phyloP scores from a whole-genome alignment of 2,113 vertebrate genomes.

The Jacana jacana region DNA sequence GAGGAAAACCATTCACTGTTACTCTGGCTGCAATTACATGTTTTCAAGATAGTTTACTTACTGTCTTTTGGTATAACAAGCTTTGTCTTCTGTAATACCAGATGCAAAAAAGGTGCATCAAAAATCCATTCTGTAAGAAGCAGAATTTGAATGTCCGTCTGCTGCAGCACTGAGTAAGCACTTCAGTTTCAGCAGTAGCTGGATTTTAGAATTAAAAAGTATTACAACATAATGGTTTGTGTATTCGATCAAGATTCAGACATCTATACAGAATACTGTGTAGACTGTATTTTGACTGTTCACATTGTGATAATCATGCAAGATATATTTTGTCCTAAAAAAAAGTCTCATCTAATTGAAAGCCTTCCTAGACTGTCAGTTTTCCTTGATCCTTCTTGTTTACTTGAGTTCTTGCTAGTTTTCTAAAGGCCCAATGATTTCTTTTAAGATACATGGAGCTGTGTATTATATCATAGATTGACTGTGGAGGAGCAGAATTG shows the following conservation, averaged over 20 bases:
- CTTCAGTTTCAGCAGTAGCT: background rate
- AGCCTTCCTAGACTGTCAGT: background rate
- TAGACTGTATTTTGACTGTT: background rate
- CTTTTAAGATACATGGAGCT: background rate
- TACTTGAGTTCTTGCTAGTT: background rate
- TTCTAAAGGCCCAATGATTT: background rate
- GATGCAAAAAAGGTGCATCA: background rate
- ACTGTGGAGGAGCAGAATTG: background rate
- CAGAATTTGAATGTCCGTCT: background rate
- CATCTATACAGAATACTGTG: rapidly evolving
- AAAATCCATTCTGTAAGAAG: background rate
- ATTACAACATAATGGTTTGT: background rate
- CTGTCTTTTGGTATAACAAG: background rate
- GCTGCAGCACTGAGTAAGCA: background rate
- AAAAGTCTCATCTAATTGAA: background rate
- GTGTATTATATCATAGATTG: background rate
- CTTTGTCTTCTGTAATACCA: background rate
- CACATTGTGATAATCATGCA: background rate
- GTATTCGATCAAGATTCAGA: background rate
- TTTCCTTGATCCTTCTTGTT: background rate
- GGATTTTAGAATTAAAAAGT: background rate
- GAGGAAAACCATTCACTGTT: background rate
- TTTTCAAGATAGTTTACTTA: background rate
- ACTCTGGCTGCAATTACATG: background rate
- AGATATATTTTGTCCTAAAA: background rate